Evolutionary conservation across 2,797 vertebrate genomes (phyloP).

Genomic region (Oreortyx pictus): DNA sequence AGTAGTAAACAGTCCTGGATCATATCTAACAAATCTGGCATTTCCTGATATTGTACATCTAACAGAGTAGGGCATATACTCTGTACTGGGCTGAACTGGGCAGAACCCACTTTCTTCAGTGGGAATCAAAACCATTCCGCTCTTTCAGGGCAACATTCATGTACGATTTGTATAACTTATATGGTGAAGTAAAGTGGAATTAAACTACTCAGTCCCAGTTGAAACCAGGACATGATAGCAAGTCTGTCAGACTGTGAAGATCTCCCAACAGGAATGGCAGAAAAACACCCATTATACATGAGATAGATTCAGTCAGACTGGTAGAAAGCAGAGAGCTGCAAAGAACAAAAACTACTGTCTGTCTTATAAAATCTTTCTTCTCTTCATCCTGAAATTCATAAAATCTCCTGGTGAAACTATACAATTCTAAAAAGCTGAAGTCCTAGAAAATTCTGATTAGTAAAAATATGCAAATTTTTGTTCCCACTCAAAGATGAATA

Average conservation of each 20-base stretch:
- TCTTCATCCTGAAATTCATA: background rate
- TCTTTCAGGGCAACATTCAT: background rate
- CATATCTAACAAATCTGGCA: background rate
- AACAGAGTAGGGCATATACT: background rate
- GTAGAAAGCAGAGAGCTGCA: background rate
- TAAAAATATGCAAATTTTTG: background rate
- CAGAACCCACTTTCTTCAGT: background rate
- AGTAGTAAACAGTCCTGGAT: background rate
- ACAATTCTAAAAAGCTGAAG: background rate
- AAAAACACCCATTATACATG: background rate
- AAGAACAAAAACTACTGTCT: background rate
- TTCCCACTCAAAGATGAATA: background rate
- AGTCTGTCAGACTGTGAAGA: background rate
- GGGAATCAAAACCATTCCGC: background rate
- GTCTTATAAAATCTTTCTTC: background rate
- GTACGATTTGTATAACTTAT: background rate
- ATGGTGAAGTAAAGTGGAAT: background rate
- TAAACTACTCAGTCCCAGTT: background rate
- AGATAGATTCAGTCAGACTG: background rate
- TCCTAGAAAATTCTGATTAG: background rate
- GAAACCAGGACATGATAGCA: background rate
- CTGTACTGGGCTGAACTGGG: background rate
- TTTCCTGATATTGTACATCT: background rate
- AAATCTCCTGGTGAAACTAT: background rate
- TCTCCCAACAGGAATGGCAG: background rate